Evolutionary conservation across 2,797 vertebrate genomes (phyloP), one percentile per base, ranked within the genome.

Genomic region (Malacoctenus gilli): DNA sequence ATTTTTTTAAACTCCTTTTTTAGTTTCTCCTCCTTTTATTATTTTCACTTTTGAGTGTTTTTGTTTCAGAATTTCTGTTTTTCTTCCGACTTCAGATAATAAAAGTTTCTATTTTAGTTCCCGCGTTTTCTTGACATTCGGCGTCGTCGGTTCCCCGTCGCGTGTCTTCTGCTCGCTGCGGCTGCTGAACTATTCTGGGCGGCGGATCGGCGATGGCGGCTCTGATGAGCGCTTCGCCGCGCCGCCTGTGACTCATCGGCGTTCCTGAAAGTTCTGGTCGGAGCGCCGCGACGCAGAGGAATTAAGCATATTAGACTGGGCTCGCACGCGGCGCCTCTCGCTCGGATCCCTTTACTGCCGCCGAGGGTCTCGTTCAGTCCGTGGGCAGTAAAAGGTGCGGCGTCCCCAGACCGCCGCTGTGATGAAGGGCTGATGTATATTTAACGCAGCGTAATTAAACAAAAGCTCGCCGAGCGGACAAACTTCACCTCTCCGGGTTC

Each of bases 401-500:
- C 8, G 15, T n/a, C 14, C 20, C 8, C 35, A 59, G 19, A 35
- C 8, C 11, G 22, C 7, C 11, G 13, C 16, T 34, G 13, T 35
- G 14, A 37, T 9, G 8, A 37, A 18, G 8, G 14, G 9, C 14
- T 37, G 7, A 37, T 3, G n/a, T n/a, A 16, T 15, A 25, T 16
- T 39, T 31, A 20, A 48, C 11, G 11, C n/a, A 11, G 8, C 23
- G 3, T 35, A 35, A 52, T 19, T 37, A 22, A 59, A 48, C 35
- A 16, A 38, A 38, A 18, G 5, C 59, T 49, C 9, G 9, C 12
- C 18, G 23, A 59, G 11, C 10, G 18, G 34, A 52, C 57, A 63
- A 53, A 64, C 38, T 25, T 47, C 21, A 53, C 16, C 36, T 48
- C 39, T n/a, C n/a, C n/a, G n/a, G n/a, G n/a, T n/a, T n/a, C n/a